A percentile compares a stretch with the other conserved stretches of the same genome.
phyloP scores from a whole-genome alignment of 1,140 invertebrate species.

The Pristionchus pacificus region DNA sequence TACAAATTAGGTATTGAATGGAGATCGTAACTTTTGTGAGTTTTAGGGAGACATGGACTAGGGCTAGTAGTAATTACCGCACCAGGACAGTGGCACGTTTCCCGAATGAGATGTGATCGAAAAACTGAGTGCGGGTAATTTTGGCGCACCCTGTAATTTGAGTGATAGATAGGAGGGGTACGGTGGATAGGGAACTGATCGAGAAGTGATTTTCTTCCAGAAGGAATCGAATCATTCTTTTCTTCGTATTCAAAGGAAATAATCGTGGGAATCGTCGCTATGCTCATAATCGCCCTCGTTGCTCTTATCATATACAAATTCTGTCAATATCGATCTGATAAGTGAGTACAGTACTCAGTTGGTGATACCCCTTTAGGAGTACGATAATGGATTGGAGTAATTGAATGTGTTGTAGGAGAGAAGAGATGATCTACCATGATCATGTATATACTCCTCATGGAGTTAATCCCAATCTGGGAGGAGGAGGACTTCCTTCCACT shows the following conservation, averaged over 20 bases:
- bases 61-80: too few relatives aligned
- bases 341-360: not conserved
- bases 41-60: too few relatives aligned
- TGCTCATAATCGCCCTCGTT: not conserved
- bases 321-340: not conserved
- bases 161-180: too few relatives aligned
- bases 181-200: too few relatives aligned
- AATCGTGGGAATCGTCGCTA: not conserved
- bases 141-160: not conserved
- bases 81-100: too few relatives aligned
- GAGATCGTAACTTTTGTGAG: too few relatives aligned
- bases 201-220: not conserved
- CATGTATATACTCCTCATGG: not conserved
- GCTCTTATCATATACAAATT: not conserved
- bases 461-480: not conserved
- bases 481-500: not conserved
- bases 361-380: too few relatives aligned
- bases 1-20: too few relatives aligned
- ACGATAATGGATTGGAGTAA: not conserved
- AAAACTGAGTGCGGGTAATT: not conserved
- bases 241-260: not conserved
- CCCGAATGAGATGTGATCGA: not conserved
- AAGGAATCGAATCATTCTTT: not conserved
- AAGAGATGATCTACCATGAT: not conserved
- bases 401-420: not conserved